Evolutionary conservation across 2,888 invertebrate genomes (phyloP).

Genomic region (Diarsia brunnea): DNA sequence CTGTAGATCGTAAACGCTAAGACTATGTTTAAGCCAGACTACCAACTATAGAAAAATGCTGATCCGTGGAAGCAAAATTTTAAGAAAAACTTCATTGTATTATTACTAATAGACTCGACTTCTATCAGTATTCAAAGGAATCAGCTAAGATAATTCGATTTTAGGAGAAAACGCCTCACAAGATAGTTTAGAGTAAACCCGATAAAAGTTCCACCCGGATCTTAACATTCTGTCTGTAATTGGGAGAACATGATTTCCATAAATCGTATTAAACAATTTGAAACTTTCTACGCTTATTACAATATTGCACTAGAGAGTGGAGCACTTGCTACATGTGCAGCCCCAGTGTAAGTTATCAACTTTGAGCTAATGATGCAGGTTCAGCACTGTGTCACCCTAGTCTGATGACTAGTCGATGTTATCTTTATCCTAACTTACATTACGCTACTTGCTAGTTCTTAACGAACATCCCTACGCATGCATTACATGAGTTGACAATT

Average conservation of each 20-base stretch:
- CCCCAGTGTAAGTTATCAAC: constrained; percentile 17
- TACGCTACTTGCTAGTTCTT: constrained; percentile 50
- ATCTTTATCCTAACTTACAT: constrained; percentile 38
- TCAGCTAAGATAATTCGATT: constrained; percentile 60
- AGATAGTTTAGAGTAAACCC: constrained; percentile 30
- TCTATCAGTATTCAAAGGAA: constrained; percentile 75
- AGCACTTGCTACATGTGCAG: constrained; percentile 37
- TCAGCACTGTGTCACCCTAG: background rate
- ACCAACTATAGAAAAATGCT: constrained; percentile 66
- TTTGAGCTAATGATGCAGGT: constrained; percentile 8
- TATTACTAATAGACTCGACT: constrained; percentile 62
- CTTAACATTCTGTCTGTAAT: constrained; percentile 37
- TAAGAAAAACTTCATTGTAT: constrained; percentile 44
- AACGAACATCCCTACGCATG: constrained; percentile 46
- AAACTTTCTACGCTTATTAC: constrained; percentile 46
- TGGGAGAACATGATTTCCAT: constrained; percentile 61
- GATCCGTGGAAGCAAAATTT: constrained; percentile 60
- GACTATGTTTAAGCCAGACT: constrained; percentile 55
- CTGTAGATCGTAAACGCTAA: constrained; percentile 21
- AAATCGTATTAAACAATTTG: constrained; percentile 42
- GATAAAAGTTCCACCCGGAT: constrained; percentile 45
- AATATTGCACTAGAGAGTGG: constrained; percentile 35
- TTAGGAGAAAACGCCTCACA: constrained; percentile 23
- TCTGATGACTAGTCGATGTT: constrained; percentile 12
- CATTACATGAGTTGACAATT: constrained; percentile 41